A percentile compares a stretch with the other conserved stretches of the same genome.
Conservation (phyloP, 1,140 invertebrate species). For the Battus philenor region DNA sequence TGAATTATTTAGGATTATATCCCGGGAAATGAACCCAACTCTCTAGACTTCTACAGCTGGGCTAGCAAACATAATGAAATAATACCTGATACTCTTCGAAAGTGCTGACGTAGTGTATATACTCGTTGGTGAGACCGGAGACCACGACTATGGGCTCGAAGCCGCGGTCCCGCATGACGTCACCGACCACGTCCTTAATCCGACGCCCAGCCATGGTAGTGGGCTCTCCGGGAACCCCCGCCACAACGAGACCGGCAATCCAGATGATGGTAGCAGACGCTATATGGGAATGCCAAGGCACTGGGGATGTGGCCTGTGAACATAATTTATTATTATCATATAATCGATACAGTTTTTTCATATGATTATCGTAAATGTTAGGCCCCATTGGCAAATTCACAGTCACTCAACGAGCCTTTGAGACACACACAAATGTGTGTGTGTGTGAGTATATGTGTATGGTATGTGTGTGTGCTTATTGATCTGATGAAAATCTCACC, state of each 20-base stretch:
- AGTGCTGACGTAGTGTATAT: constrained; percentile 92
- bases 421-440: too few relatives aligned
- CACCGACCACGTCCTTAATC: constrained; percentile 80
- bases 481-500: too few relatives aligned
- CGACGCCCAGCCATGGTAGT: constrained; percentile 95
- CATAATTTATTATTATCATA: not conserved
- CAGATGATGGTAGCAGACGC: constrained; percentile 87
- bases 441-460: too few relatives aligned
- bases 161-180: constrained; percentile 39
- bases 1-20: too few relatives aligned
- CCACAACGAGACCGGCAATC: constrained; percentile 86
- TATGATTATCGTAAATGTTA: too few relatives aligned
- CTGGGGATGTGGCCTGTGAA: constrained; percentile 85
- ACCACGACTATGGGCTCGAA: constrained; percentile 82
- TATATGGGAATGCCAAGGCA: constrained; percentile 91
- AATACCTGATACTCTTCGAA: constrained; percentile 93
- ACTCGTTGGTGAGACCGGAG: constrained; percentile 91
- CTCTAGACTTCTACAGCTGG: too few relatives aligned
- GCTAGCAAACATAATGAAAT: too few relatives aligned
- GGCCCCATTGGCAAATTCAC: not conserved
- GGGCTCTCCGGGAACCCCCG: constrained; percentile 92
- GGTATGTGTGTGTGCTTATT: too few relatives aligned
- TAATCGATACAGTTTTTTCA: not conserved
- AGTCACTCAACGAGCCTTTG: too few relatives aligned
- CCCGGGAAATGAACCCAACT: too few relatives aligned